Conservation (phyloP, 2,113 vertebrate genomes). For the Phrynosoma blainvillii region DNA sequence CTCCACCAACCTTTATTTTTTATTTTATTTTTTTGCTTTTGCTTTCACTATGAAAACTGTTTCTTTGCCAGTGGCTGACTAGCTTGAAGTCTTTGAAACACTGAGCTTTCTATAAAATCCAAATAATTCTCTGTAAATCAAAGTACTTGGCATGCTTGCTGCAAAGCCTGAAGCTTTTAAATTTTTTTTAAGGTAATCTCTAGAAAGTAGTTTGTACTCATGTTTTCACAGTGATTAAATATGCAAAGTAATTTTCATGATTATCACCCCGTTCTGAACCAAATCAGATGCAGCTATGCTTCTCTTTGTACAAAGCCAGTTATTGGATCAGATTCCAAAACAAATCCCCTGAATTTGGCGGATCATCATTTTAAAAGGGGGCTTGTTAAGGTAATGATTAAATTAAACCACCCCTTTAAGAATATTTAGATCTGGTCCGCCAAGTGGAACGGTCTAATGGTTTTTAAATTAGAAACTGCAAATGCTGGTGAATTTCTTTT, state of each 20-base stretch:
- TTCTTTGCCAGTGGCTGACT: slow-evolving; percentile 66
- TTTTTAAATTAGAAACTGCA: slow-evolving; percentile 89
- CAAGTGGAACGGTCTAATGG: slow-evolving; percentile 94
- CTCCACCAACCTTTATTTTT: background rate
- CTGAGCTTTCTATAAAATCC: slow-evolving; percentile 73
- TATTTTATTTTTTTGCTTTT: slow-evolving; percentile 12
- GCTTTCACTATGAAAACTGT: slow-evolving; percentile 50
- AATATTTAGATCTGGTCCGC: slow-evolving; percentile 94
- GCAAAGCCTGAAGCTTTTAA: slow-evolving; percentile 74
- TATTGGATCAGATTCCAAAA: slow-evolving; percentile 93
- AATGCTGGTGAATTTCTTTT: slow-evolving; percentile 79
- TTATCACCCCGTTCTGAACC: slow-evolving; percentile 84
- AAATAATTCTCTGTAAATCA: slow-evolving; percentile 80
- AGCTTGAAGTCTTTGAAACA: slow-evolving; percentile 76
- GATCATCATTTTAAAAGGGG: slow-evolving; percentile 95
- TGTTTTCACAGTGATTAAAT: slow-evolving; percentile 88
- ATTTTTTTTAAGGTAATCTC: slow-evolving; percentile 81
- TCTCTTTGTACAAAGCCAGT: slow-evolving; percentile 84
- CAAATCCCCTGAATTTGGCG: slow-evolving; percentile 91
- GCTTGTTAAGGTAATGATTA: slow-evolving; percentile 98
- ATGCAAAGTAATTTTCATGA: slow-evolving; percentile 87
- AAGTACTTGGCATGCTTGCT: slow-evolving; percentile 79
- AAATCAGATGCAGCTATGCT: slow-evolving; percentile 84
- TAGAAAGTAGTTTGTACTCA: slow-evolving; percentile 82
- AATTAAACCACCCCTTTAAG: slow-evolving; percentile 98